A percentile compares a stretch with the other conserved stretches of the same genome.
phyloP scores from a whole-genome alignment of 2,113 vertebrate species.

The Noturus placidus region DNA sequence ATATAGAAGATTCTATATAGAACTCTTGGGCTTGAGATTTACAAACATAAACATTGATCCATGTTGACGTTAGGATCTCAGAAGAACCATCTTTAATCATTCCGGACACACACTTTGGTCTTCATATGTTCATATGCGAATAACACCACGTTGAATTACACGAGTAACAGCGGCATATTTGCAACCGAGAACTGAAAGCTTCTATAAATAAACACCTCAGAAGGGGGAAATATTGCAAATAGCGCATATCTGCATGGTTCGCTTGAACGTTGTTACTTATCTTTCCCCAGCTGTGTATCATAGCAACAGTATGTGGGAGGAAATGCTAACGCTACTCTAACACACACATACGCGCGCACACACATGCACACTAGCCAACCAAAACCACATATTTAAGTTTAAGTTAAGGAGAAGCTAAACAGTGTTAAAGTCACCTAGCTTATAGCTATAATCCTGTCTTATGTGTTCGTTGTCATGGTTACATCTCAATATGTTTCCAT shows the following conservation, averaged over 20 bases:
- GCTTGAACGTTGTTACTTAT: background rate
- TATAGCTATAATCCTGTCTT: background rate
- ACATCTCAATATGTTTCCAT: background rate
- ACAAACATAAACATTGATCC: background rate
- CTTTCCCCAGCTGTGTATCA: background rate
- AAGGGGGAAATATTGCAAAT: too few relatives aligned
- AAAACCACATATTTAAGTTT: background rate
- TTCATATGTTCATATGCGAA: too few relatives aligned
- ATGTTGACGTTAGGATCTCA: background rate
- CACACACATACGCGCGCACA: background rate
- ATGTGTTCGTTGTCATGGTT: background rate
- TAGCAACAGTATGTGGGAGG: slow-evolving; percentile 14
- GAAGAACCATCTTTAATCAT: too few relatives aligned
- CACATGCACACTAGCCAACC: background rate
- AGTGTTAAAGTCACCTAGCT: too few relatives aligned
- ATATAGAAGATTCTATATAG: background rate
- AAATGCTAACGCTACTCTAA: background rate
- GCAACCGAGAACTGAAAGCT: background rate
- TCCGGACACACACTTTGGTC: background rate
- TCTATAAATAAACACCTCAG: slow-evolving; percentile 4
- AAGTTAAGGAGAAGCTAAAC: background rate
- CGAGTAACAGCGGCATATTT: background rate
- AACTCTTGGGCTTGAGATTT: background rate
- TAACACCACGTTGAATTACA: too few relatives aligned
- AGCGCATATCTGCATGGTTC: background rate